phyloP scores from a whole-genome alignment of 2,888 invertebrate species.

The Mimumesa dahlbomi region DNA sequence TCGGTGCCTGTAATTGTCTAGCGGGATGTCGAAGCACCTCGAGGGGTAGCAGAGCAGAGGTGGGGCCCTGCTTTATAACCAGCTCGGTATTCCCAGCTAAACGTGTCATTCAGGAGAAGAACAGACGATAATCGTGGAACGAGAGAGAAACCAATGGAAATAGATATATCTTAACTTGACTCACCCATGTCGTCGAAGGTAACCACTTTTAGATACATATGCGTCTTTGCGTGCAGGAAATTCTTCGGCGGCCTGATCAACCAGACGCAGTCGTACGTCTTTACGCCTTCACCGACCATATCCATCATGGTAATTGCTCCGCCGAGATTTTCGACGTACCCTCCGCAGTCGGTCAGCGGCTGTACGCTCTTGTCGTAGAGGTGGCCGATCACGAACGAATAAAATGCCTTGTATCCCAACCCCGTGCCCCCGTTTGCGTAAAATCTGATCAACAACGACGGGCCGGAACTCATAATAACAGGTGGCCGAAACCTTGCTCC shows the following conservation, averaged over 20 bases:
- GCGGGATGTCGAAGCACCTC: constrained; percentile 84
- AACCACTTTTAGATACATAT: constrained; percentile 84
- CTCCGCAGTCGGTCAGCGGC: constrained; percentile 84
- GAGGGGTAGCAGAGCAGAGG: constrained; percentile 84
- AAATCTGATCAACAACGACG: constrained; percentile 84
- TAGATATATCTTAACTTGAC: background rate
- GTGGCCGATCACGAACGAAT: constrained; percentile 81
- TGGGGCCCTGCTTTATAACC: constrained; percentile 85
- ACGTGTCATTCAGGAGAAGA: background rate
- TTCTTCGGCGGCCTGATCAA: constrained; percentile 85
- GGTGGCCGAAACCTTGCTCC: constrained; percentile 87
- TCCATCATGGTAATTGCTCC: constrained; percentile 90
- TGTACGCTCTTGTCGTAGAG: constrained; percentile 73
- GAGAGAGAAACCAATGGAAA: too few relatives aligned
- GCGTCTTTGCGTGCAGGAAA: constrained; percentile 85
- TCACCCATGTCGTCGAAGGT: constrained; percentile 83
- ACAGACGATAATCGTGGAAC: too few relatives aligned
- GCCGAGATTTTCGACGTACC: constrained; percentile 86
- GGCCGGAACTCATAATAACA: constrained; percentile 84
- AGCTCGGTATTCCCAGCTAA: constrained; percentile 84
- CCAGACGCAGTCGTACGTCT: constrained; percentile 87
- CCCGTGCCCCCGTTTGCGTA: constrained; percentile 87
- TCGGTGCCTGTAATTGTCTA: constrained; percentile 72
- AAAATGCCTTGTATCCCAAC: constrained; percentile 85
- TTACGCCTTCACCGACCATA: constrained; percentile 83